Evolutionary conservation across 2,888 invertebrate species (phyloP).

Genomic region (Spisula subtruncata): DNA sequence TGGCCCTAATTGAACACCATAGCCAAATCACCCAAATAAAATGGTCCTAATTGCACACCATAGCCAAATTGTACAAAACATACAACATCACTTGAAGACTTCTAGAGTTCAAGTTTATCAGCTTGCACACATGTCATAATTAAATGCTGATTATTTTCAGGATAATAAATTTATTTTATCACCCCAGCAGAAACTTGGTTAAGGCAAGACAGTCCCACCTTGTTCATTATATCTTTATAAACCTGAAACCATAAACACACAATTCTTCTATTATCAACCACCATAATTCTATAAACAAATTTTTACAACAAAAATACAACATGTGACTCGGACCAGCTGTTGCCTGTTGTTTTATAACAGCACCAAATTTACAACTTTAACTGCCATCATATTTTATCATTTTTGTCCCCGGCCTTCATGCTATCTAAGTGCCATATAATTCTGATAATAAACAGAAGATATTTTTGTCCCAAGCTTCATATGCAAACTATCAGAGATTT

Average conservation of each 20-base stretch:
- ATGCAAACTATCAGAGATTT: not conserved
- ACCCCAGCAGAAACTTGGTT: not conserved
- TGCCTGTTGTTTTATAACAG: not conserved
- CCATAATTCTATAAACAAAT: not conserved
- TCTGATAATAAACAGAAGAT: slow-evolving; percentile 11
- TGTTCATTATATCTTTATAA: not conserved
- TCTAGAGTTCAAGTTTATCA: slow-evolving; percentile 18
- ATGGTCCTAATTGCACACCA: too few relatives aligned
- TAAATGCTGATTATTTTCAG: slow-evolving; percentile 13
- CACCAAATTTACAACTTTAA: not conserved
- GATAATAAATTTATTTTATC: slow-evolving; percentile 37
- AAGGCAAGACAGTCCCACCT: not conserved
- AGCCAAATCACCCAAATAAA: too few relatives aligned
- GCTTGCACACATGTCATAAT: slow-evolving; percentile 46
- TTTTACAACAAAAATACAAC: not conserved
- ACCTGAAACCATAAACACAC: not conserved
- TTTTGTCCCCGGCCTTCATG: not conserved
- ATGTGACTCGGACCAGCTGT: not conserved
- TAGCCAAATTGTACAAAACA: not conserved
- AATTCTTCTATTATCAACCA: not conserved
- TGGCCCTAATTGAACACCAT: too few relatives aligned
- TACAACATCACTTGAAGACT: not conserved
- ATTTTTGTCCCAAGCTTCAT: not conserved
- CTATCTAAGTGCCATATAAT: not conserved
- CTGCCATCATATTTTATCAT: slow-evolving; percentile 14